Evolutionary conservation across 2,888 invertebrate genomes (phyloP).

Genomic region (Phymatocera aterrima): DNA sequence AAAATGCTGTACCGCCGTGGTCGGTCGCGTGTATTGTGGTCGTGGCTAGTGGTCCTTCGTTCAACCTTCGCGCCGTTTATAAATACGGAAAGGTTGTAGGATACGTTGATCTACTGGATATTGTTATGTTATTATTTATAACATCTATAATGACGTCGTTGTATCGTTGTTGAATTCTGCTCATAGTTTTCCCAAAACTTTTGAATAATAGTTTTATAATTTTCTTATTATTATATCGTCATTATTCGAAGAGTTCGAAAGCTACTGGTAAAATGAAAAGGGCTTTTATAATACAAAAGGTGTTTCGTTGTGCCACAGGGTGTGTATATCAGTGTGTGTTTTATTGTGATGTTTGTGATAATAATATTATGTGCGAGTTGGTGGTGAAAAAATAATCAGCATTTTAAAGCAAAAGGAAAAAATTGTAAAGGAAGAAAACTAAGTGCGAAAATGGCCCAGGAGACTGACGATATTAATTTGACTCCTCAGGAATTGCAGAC

Average conservation of each 20-base stretch:
- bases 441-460: slow-evolving; percentile 75
- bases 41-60: slow-evolving; percentile 52
- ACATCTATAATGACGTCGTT: too few species aligned
- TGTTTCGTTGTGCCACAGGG: neutral
- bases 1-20: slow-evolving; percentile 56
- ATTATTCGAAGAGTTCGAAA: too few species aligned
- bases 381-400: neutral
- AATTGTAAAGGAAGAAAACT: neutral
- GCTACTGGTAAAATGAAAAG: too few species aligned
- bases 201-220: too few species aligned
- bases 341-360: neutral
- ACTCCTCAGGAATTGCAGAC: slow-evolving; percentile 91
- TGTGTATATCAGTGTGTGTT: neutral
- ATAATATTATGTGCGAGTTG: slow-evolving; percentile 6
- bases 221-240: too few species aligned
- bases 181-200: too few species aligned
- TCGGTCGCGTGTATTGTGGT: slow-evolving; percentile 62
- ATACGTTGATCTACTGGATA: slow-evolving; percentile 28
- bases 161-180: too few species aligned
- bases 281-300: too few species aligned
- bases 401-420: neutral
- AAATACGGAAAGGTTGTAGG: slow-evolving; percentile 44
- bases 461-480: slow-evolving; percentile 83
- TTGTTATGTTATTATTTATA: too few species aligned
- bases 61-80: slow-evolving; percentile 60